Evolutionary conservation across 1,140 invertebrate genomes (phyloP).

Genomic region (Euwallacea similis): DNA sequence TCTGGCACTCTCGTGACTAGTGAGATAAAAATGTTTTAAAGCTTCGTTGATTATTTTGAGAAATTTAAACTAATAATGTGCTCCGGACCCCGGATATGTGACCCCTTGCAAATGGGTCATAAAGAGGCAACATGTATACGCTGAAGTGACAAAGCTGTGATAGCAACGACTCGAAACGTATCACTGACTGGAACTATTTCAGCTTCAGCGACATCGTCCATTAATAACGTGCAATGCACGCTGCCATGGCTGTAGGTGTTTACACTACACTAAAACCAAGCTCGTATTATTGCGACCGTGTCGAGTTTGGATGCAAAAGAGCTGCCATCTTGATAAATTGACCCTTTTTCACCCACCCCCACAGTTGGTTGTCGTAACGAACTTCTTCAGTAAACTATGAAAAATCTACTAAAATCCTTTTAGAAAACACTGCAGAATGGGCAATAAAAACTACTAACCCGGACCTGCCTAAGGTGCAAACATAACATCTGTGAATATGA

Average conservation of each 20-base stretch:
- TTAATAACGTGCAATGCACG: slow-evolving; percentile 27
- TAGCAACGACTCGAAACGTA: slow-evolving; percentile 15
- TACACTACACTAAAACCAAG: slow-evolving; percentile 26
- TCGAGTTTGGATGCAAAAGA: slow-evolving; percentile 23
- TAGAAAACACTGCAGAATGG: no score
- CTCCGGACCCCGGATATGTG: no score
- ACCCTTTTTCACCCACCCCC: slow-evolving; percentile 17
- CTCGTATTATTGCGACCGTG: slow-evolving; percentile 20
- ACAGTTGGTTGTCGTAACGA: no score
- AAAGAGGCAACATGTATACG: neutral
- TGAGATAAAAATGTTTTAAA: no score
- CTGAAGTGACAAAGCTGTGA: slow-evolving; percentile 15
- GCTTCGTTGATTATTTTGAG: no score
- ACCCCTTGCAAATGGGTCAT: neutral
- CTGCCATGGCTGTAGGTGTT: slow-evolving; percentile 25
- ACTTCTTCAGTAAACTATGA: no score
- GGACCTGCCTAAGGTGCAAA: no score
- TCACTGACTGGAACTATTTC: slow-evolving; percentile 17
- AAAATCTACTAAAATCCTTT: no score
- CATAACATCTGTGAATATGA: no score
- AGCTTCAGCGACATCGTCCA: slow-evolving; percentile 25
- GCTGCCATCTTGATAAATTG: slow-evolving; percentile 29
- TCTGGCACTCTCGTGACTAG: no score
- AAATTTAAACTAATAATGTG: no score
- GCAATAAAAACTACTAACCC: no score